Percentiles rank a stretch among this genome's conserved stretches.
Conservation (phyloP, 2,888 invertebrate genomes). For the Eustalomyia histrio region DNA sequence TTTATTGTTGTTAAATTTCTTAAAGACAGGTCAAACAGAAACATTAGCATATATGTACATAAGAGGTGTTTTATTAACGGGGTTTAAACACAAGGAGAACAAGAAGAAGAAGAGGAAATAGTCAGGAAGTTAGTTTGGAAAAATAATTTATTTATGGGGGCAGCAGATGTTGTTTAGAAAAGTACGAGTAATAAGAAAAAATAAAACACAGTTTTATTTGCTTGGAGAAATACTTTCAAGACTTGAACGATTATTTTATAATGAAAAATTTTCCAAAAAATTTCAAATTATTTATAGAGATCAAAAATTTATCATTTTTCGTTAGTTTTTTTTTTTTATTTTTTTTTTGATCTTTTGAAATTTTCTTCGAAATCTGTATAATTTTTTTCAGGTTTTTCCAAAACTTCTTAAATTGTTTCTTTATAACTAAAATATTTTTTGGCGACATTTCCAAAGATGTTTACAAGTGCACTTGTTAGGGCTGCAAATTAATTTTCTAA, state of each 20-base stretch:
- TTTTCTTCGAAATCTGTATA: background rate
- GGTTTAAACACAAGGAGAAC: background rate
- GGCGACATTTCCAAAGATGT: background rate
- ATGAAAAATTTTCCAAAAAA: too few species aligned
- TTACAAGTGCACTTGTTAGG: background rate
- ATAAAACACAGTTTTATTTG: background rate
- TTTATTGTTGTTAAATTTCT: background rate
- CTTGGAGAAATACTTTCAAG: background rate
- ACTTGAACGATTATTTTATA: background rate
- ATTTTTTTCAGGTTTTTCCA: background rate
- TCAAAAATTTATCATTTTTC: too few species aligned
- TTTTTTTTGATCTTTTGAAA: too few species aligned
- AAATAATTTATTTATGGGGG: background rate
- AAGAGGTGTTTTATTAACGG: background rate
- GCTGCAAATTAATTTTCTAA: conserved; percentile 19
- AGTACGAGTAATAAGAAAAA: background rate
- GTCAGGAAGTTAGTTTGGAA: conserved; percentile 9
- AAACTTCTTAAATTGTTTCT: background rate
- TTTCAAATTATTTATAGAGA: too few species aligned
- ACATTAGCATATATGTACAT: conserved; percentile 13
- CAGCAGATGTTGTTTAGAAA: background rate
- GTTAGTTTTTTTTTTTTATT: too few species aligned
- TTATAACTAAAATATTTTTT: background rate
- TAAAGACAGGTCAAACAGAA: background rate
- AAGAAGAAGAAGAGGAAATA: conserved; percentile 7